Evolutionary conservation across 2,113 vertebrate species (phyloP), one percentile per base, ranked within the genome.

Genomic region (Paramisgurnus dabryanus): DNA sequence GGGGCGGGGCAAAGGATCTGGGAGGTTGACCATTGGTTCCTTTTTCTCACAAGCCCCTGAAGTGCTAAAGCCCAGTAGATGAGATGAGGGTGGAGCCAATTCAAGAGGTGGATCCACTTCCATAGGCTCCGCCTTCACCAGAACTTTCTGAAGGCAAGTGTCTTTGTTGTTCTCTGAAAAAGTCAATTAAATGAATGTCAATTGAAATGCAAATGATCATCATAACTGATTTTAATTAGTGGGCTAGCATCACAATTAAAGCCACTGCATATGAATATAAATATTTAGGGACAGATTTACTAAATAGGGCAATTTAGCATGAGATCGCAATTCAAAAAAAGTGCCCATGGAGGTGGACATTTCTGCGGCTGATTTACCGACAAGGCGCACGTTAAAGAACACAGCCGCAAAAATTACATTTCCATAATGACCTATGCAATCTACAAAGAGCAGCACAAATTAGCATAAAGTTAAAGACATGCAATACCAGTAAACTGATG

Each of bases 121-220:
- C 98, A 99, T 99, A 8, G 98, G 98, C 69, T 99, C 98, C 67
- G 95, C 95, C 91, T 99, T 99, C 83, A 99, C 94, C 86, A 91
- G 93, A 80, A 95, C 91, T 85, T 87, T 91, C 92, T 96, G 96
- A 80, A 89, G 87, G 43, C 88, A 89, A 57, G 91, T 81, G 61
- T 97, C 97, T 91, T 98, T 99, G 93, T 94, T 97, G 93, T 95
- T 99, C 89, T 98, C 98, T 85, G 95, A 88, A 93, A 89, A 77
- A 87, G 12, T 69, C 69, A 68, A 71, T 18, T 15, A 57, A 64
- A 53, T 22, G 0, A 76, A 61, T 27, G 60, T 71, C 53, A 71
- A 40, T 80, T 8, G 9, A 27, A 57, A 43, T 55, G 60, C n/a
- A 22, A 66, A 34, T 49, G 0, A 34, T 15, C 13, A 47, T 39